phyloP scores from a whole-genome alignment of 1,140 invertebrate species.

The Riptortus pedestris region DNA sequence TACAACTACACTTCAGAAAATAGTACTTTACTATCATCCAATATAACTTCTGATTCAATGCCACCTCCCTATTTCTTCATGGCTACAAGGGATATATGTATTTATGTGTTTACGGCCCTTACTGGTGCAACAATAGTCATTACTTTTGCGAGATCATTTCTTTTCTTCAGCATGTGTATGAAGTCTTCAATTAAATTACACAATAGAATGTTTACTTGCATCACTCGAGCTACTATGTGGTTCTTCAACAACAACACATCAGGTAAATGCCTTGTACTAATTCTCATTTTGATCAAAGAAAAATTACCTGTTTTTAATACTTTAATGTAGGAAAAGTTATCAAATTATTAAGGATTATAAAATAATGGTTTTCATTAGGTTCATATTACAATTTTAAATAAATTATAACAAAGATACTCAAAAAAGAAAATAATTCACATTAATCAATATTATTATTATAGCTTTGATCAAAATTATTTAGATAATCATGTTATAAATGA shows the following conservation, averaged over 20 bases:
- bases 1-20: too few relatives aligned
- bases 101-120: slow-evolving; percentile 51
- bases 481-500: too few relatives aligned
- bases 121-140: slow-evolving; percentile 45
- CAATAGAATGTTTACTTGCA: slow-evolving; percentile 69
- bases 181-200: slow-evolving; percentile 69
- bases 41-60: too few relatives aligned
- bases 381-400: not conserved
- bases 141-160: slow-evolving; percentile 50
- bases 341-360: not conserved
- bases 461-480: too few relatives aligned
- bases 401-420: not conserved
- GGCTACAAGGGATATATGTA: slow-evolving; percentile 36
- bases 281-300: not conserved
- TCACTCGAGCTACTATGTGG: slow-evolving; percentile 69
- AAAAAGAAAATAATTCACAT: not conserved
- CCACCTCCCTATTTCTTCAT: too few relatives aligned
- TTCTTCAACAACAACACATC: slow-evolving; percentile 83
- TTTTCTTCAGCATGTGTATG: slow-evolving; percentile 71
- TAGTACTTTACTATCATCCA: too few relatives aligned
- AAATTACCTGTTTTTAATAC: not conserved
- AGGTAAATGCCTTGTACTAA: slow-evolving; percentile 35
- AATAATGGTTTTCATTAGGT: not conserved
- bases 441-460: too few relatives aligned
- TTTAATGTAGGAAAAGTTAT: not conserved